Evolutionary conservation across 2,888 invertebrate species (phyloP), one percentile per base, ranked within the genome.

Genomic region (Therioaphis trifolii): DNA sequence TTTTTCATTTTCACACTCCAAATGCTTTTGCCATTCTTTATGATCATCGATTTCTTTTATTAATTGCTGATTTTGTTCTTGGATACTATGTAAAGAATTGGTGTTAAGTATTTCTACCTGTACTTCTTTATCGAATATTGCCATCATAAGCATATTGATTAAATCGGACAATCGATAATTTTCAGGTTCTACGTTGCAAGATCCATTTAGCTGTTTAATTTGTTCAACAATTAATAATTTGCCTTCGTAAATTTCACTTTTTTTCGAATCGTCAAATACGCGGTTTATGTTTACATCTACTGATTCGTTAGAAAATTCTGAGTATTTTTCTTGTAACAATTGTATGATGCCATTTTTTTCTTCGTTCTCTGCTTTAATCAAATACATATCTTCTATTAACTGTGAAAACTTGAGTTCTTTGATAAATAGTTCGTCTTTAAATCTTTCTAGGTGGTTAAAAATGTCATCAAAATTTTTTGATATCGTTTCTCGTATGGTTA

Each of bases 21-120:
- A 61, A 46, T 72, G 49, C 27, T 72, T 29, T 15, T 80, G 80
- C 72, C 72, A 80, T 24, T 80, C 21, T 49, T 72, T 80, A 0
- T 43, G 21, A n/a, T 72, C 72, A 15, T 80, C 35, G 18, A 63
- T 58, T 72, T 72, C 72, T 72, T 80, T 80, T 15, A 49, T 15
- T 35, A 80, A 24, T 18, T 80, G 78, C 18, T 24, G 71, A 61
- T 80, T 80, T n/a, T 80, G 15, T 4, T 80, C 29, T 35, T 63
- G 29, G 5, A 49, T 15, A n/a, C n/a, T 43, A 27, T 27, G 40
- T 18, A n/a, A 18, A n/a, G 14, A 40, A 46, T 21, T 2, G 27
- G 11, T 35, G 18, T 24, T 80, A 18, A 21, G 21, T 9, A 4
- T 21, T 58, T 71, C 46, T 35, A 80, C 72, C n/a, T 63, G 4